Evolutionary conservation across 1,140 invertebrate species (phyloP), one percentile per base, ranked within the genome.

Genomic region (Camponotus vicinus): DNA sequence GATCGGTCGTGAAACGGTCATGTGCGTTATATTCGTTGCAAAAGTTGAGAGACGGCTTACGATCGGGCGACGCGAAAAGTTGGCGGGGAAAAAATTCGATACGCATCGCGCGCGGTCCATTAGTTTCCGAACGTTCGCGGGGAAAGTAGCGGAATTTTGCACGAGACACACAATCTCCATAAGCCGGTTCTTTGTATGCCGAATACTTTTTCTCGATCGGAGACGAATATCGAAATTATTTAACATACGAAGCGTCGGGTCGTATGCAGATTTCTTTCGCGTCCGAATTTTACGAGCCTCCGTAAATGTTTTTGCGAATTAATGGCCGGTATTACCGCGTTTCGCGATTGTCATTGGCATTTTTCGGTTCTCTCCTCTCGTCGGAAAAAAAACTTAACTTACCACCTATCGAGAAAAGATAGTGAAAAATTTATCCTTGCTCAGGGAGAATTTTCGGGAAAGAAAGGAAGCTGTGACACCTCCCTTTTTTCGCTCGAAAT

Each of bases 351-450:
- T 67, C 45, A 40, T 70, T 21, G 63, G 34, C 15, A 45, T 32
- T 55, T 69, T 70, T 40, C 77, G 64, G 45, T 59, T 59, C 52
- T 77, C 59, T 52, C 37, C 55, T n/a, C n/a, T 83, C 79, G 61
- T 3, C 40, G 27, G 37, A 15, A 15, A 45, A n/a, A 66, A 42
- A 45, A 57, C n/a, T 42, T 27, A 42, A 49, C 37, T 71, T 42
- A 18, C 8, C 61, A 42, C 21, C 11, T 49, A 21, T 21, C 6
- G n/a, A 32, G 40, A 34, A 73, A n/a, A 59, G 9, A 15, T 11
- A 45, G 40, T n/a, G 37, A 69, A 73, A 61, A 45, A 32, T 64
- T 66, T 21, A 49, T 40, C 13, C 21, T 59, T 40, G 3, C 37
- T 21, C 55, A 18, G 45, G 49, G 57, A 64, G 55, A 66, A 45